A percentile compares a stretch with the other conserved stretches of the same genome.
phyloP scores from a whole-genome alignment of 1,140 invertebrate genomes.

The Pteromalus puparum region DNA sequence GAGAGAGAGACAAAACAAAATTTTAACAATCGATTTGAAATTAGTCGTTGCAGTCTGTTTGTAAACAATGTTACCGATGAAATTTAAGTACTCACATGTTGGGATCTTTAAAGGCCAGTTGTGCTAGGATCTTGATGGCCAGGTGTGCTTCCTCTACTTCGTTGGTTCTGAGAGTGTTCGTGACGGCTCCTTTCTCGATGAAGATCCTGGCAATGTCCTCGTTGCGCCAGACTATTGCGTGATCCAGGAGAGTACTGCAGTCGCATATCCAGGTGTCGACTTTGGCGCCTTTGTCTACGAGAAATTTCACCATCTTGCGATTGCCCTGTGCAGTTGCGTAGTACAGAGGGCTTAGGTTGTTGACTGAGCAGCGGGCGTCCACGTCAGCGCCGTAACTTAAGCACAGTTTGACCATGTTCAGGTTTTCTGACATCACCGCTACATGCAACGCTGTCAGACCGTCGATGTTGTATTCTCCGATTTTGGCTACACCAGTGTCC shows the following conservation, averaged over 20 bases:
- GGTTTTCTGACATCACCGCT: not conserved
- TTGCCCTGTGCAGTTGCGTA: not conserved
- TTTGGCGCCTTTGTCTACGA: not conserved
- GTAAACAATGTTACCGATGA: too few relatives aligned
- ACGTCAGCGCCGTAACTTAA: not conserved
- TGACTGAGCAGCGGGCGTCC: not conserved
- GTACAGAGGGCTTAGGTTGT: not conserved
- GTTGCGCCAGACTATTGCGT: not conserved
- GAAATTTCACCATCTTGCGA: not conserved
- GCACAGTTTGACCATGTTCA: not conserved
- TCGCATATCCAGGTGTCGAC: not conserved
- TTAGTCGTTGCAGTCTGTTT: not conserved
- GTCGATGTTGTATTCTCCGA: not conserved
- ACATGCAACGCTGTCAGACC: not conserved
- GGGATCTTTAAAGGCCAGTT: not conserved
- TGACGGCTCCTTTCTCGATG: not conserved
- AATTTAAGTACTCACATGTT: not conserved
- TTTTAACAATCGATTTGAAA: too few relatives aligned
- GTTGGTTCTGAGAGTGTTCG: not conserved
- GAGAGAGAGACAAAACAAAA: not conserved
- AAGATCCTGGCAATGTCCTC: not conserved
- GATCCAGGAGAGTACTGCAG: not conserved
- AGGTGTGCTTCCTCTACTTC: not conserved
- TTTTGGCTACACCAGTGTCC: not conserved
- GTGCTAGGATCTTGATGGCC: not conserved